A percentile compares a stretch with the other conserved stretches of the same genome.
Evolutionary conservation across 2,113 vertebrate genomes (phyloP).

Genomic region (Gymnorhina tibicen): DNA sequence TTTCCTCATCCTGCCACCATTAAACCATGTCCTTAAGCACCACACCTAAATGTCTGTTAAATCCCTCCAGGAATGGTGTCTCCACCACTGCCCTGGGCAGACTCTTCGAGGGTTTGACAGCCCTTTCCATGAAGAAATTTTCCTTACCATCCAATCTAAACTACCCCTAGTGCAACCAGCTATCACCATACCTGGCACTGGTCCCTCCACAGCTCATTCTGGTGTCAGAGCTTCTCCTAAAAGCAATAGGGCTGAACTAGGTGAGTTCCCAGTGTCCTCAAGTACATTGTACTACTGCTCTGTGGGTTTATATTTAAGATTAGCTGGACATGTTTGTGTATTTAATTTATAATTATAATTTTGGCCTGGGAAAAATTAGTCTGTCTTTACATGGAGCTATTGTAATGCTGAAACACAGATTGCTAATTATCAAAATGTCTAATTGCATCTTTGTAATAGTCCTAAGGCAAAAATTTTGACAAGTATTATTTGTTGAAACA

Average conservation of each 20-base stretch:
- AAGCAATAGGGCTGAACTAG: background rate
- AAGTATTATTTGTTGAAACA: conserved; percentile 50
- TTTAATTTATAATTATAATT: background rate
- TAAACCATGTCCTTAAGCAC: background rate
- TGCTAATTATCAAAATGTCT: conserved; percentile 46
- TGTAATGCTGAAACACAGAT: conserved; percentile 22
- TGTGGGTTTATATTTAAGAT: background rate
- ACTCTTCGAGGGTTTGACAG: background rate
- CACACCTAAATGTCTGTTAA: background rate
- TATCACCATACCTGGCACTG: no score
- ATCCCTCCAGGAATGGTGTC: background rate
- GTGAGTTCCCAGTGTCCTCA: background rate
- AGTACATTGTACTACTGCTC: no score
- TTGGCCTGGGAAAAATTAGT: background rate
- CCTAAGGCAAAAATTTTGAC: conserved; percentile 46
- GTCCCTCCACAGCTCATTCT: background rate
- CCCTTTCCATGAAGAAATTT: background rate
- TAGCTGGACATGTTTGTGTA: background rate
- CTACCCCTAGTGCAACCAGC: background rate
- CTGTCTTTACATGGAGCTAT: background rate
- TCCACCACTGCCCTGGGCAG: background rate
- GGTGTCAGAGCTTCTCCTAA: background rate
- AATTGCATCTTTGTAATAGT: conserved; percentile 20
- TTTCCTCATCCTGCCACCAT: background rate
- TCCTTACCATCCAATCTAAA: background rate